Base-by-base conservation (phyloP, 2,797 vertebrate species). In the Enteromius trimaculatus region DNA sequence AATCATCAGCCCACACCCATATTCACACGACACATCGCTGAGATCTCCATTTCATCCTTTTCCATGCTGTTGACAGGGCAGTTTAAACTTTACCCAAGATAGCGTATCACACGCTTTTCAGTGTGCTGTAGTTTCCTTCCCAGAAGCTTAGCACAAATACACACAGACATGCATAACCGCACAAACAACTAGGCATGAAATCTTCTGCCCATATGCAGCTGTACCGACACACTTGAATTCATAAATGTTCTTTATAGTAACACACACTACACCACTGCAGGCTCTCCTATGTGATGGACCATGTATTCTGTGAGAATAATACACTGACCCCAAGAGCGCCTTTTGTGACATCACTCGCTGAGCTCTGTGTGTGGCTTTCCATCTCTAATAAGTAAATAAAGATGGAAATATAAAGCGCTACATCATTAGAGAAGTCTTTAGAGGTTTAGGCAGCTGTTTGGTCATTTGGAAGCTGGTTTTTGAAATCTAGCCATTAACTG, bases 61-160 rank as follows among this genome's bases (percentile, higher is more conserved):
- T 49, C 16, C 44, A 74, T 14, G 23, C 65, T 53, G 80, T 92
- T 89, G 89, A 89, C 92, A 90, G 85, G 62, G 75, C 9, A 82
- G 58, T 81, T 51, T 69, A 88, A 87, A 87, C 74, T 82, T 88
- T 74, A 69, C 64, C 72, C 77, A 91, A 90, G 92, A 93, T 93
- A 92, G 89, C 88, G 77, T 92, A 92, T 93, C 92, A 92, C 90
- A 14, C 14, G 0, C 37, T 66, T 70, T 88, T 87, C 85, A 89
- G 86, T 86, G 23, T 82, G 87, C 80, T 55, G 88, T 16, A 26
- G 88, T 90, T 92, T 92, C 91, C 89, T 91, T 86, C 84, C 82
- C 82, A 86, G 42, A 62, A 77, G 62, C 19, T 31, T 16, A 14
- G 14, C 31, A 60, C 37, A 34, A 72, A 79, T 60, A 31, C 37